Conservation (phyloP, 2,888 invertebrate genomes). For the Mesochorus sp. region DNA sequence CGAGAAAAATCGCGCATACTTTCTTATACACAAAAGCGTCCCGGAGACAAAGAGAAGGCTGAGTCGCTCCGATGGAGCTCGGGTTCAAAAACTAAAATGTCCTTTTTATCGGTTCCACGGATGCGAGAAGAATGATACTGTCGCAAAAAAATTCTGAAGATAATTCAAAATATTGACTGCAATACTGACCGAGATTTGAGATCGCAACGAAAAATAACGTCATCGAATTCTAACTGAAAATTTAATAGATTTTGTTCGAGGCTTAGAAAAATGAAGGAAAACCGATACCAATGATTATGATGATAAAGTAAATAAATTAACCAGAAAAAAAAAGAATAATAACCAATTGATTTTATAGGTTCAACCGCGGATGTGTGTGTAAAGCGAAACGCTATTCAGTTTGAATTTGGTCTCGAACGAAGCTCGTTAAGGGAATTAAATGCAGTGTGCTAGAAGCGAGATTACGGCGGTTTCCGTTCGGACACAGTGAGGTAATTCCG, state of each 20-base stretch:
- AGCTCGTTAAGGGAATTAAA: conserved; percentile 74
- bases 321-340: conserved; percentile 69
- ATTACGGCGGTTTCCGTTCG: conserved; percentile 70
- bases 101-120: too few species aligned
- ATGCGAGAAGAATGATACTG: too few species aligned
- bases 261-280: not conserved
- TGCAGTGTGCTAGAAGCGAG: conserved; percentile 67
- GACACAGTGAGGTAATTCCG: conserved; percentile 72
- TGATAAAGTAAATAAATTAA: conserved; percentile 8
- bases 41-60: conserved; percentile 19
- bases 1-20: not conserved
- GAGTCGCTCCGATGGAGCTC: not conserved
- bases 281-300: not conserved
- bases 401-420: conserved; percentile 64
- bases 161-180: too few species aligned
- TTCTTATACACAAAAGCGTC: conserved; percentile 13
- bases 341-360: conserved; percentile 74
- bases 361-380: conserved; percentile 65
- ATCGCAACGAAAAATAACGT: too few species aligned
- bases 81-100: too few species aligned
- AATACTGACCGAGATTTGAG: too few species aligned
- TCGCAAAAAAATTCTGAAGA: too few species aligned
- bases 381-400: conserved; percentile 29
- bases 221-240: too few species aligned
- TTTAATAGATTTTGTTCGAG: too few species aligned